phyloP scores from a whole-genome alignment of 2,888 invertebrate species.

The Thera obeliscata region DNA sequence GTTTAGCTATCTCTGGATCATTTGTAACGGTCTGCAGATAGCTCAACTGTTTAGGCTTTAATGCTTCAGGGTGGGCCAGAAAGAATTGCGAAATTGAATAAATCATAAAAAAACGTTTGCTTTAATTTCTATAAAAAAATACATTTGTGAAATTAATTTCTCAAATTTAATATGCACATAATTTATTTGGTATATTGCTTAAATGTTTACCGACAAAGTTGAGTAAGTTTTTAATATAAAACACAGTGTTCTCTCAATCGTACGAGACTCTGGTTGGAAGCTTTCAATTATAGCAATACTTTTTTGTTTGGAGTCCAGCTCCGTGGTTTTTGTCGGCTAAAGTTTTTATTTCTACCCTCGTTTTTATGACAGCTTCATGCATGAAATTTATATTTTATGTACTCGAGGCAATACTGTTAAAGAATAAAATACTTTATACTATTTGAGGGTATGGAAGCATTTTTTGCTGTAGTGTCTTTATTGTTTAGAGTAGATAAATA shows the following conservation, averaged over 20 bases:
- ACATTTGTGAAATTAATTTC: too few species aligned
- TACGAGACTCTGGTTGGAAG: conserved; percentile 39
- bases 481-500: too few species aligned
- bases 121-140: too few species aligned
- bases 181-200: neutral
- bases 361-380: conserved; percentile 27
- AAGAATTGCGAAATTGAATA: too few species aligned
- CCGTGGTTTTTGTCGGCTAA: conserved; percentile 37
- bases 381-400: conserved; percentile 18
- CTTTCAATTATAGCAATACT: conserved; percentile 45
- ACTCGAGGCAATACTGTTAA: conserved; percentile 1
- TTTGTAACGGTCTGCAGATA: too few species aligned
- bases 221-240: conserved; percentile 26
- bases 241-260: conserved; percentile 31
- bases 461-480: neutral
- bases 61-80: too few species aligned
- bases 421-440: conserved; percentile 7
- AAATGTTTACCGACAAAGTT: neutral
- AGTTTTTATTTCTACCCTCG: conserved; percentile 30
- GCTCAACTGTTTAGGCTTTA: too few species aligned
- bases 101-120: too few species aligned
- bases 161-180: too few species aligned
- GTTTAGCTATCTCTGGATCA: too few species aligned
- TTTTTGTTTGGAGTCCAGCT: conserved; percentile 29
- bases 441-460: neutral